phyloP scores from a whole-genome alignment of 2,888 invertebrate species.

The Pollenia labialis region DNA sequence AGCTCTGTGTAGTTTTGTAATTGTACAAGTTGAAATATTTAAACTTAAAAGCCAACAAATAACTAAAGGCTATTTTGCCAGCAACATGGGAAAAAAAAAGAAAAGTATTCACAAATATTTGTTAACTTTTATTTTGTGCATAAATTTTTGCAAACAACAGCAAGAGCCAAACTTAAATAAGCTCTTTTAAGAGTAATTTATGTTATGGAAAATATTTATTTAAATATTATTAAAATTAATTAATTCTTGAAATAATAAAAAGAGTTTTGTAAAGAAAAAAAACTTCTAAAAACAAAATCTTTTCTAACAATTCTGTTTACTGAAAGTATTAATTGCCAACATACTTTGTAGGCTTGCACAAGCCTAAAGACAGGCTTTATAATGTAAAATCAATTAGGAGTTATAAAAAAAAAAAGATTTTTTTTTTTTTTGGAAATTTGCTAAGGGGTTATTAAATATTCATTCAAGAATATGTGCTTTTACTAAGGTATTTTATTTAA shows the following conservation, averaged over 20 bases:
- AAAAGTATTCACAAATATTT: conserved; percentile 41
- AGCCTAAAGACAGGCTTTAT: conserved; percentile 53
- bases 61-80: conserved; percentile 59
- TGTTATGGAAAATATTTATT: conserved; percentile 46
- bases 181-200: conserved; percentile 50
- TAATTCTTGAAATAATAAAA: conserved; percentile 34
- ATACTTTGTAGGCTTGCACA: background rate
- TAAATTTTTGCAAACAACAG: conserved; percentile 14
- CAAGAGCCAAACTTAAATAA: conserved; percentile 29
- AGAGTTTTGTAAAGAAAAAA: conserved; percentile 10
- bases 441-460: conserved; percentile 25
- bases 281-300: conserved; percentile 10
- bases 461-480: conserved; percentile 4
- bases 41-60: conserved; percentile 62
- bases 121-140: conserved; percentile 37
- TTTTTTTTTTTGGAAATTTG: background rate
- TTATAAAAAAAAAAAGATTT: conserved; percentile 1
- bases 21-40: conserved; percentile 55
- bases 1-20: conserved; percentile 13
- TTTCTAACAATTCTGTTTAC: conserved; percentile 19
- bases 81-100: background rate
- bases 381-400: conserved; percentile 42
- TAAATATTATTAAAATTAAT: conserved; percentile 44
- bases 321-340: conserved; percentile 3
- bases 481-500: background rate